Percentiles rank a stretch among this genome's conserved stretches.
Evolutionary conservation across 2,797 vertebrate genomes (phyloP).

Genomic region (Coluber constrictor): DNA sequence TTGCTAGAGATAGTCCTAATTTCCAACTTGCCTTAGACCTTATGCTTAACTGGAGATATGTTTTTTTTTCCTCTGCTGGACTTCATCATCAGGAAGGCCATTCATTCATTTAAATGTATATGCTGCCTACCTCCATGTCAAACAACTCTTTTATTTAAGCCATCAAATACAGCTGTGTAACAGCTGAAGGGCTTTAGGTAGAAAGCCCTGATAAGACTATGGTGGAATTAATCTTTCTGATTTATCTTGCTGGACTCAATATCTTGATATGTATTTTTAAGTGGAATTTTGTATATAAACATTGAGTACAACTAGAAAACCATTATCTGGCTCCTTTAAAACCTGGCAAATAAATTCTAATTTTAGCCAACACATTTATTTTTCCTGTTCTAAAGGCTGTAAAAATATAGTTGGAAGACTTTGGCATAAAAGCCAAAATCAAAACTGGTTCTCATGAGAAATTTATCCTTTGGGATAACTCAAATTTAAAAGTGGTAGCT

Average conservation of each 20-base stretch:
- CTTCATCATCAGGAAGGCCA: background rate
- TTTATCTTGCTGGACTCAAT: background rate
- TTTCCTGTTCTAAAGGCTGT: background rate
- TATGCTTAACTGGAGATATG: background rate
- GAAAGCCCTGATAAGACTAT: background rate
- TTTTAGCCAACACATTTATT: background rate
- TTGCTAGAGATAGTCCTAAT: background rate
- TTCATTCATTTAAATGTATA: background rate
- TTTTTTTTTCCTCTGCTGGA: background rate
- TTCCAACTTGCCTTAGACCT: background rate
- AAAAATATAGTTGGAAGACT: background rate
- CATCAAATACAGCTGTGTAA: background rate
- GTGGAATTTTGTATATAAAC: background rate
- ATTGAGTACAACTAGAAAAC: background rate
- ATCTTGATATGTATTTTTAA: background rate
- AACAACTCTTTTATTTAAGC: background rate
- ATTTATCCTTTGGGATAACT: background rate
- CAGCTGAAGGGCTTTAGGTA: background rate
- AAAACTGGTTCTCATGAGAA: background rate
- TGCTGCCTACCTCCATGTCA: background rate
- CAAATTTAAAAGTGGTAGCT: background rate
- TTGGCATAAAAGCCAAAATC: background rate
- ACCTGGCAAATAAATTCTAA: background rate
- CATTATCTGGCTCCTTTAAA: background rate
- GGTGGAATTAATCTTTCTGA: background rate